Percentiles rank a stretch among this genome's conserved stretches.
Evolutionary conservation across 2,797 vertebrate genomes (phyloP).

Genomic region (Staurois parvus): DNA sequence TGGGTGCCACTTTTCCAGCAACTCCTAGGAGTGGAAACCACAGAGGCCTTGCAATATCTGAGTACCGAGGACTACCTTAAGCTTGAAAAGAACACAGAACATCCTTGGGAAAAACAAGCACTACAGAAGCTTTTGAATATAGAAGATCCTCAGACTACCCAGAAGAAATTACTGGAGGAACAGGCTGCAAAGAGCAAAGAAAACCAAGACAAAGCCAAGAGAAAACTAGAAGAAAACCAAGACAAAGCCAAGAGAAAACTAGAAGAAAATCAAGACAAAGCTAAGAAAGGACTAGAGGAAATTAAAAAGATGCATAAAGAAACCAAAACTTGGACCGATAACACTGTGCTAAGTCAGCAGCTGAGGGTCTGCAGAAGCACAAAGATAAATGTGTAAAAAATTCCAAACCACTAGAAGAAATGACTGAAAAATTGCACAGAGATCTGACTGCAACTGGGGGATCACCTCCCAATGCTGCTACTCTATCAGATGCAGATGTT

Average conservation of each 20-base stretch:
- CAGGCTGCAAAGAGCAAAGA: neutral
- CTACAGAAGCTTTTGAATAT: constrained; percentile 47
- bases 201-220: neutral
- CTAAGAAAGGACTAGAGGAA: constrained; percentile 44
- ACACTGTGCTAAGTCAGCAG: neutral
- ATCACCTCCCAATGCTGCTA: constrained; percentile 17
- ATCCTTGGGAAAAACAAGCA: constrained; percentile 63
- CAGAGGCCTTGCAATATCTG: constrained; percentile 62
- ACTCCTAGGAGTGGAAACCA: constrained; percentile 59
- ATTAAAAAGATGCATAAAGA: constrained; percentile 38
- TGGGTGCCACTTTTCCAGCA: constrained; percentile 29
- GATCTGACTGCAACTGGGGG: constrained; percentile 15
- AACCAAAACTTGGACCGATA: constrained; percentile 19
- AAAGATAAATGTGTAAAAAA: constrained; percentile 62
- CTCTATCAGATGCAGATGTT: constrained; percentile 62
- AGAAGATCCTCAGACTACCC: neutral
- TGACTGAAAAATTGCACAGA: constrained; percentile 37
- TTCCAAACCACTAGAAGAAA: neutral
- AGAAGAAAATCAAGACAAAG: too few relatives aligned
- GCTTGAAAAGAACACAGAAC: constrained; percentile 47
- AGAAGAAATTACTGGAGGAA: neutral
- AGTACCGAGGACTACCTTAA: constrained; percentile 60
- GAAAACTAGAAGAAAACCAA: neutral
- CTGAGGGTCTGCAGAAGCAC: constrained; percentile 54
- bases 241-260: neutral